These are phyloP conservation scores for Babylonia areolata DNA, from an alignment of 1,140 invertebrate genomes.

Conservation along the genomic window DNA sequence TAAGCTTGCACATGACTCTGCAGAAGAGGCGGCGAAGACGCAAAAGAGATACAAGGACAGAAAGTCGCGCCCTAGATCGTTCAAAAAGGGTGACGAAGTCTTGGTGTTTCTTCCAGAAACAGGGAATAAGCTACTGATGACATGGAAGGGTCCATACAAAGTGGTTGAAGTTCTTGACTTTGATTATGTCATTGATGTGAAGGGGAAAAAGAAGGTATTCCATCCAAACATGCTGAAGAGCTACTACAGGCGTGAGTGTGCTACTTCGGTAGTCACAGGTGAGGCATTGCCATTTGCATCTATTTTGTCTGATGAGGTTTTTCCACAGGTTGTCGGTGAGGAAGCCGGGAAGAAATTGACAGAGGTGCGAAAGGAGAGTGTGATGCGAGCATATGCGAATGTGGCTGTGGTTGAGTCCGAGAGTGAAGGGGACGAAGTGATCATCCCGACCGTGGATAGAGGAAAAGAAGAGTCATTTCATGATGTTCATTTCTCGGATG, in stretches of 20 bases:
- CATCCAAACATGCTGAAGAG: neutral
- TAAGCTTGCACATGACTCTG: constrained; percentile 36
- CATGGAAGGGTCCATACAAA: constrained; percentile 46
- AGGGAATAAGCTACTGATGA: constrained; percentile 44
- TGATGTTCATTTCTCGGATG: neutral
- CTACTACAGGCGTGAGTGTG: neutral
- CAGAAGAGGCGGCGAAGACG: neutral
- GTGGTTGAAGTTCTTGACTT: neutral
- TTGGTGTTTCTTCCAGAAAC: constrained; percentile 37
- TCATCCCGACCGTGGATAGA: neutral
- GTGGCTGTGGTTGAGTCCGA: neutral
- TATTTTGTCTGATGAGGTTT: neutral
- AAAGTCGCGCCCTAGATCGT: neutral
- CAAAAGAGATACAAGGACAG: constrained; percentile 32
- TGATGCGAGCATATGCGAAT: neutral
- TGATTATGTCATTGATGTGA: neutral
- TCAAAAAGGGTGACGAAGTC: constrained; percentile 45
- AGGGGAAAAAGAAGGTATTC: neutral
- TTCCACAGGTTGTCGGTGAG: too few relatives aligned
- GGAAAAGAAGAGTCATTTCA: neutral
- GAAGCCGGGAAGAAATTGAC: too few relatives aligned
- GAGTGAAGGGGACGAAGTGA: neutral
- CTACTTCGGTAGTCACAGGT: neutral
- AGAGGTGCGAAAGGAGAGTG: too few relatives aligned
- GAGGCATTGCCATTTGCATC: neutral